Percentiles rank a stretch among this genome's conserved stretches.
phyloP scores from a whole-genome alignment of 2,113 vertebrate genomes.

The Trogon melanurus region DNA sequence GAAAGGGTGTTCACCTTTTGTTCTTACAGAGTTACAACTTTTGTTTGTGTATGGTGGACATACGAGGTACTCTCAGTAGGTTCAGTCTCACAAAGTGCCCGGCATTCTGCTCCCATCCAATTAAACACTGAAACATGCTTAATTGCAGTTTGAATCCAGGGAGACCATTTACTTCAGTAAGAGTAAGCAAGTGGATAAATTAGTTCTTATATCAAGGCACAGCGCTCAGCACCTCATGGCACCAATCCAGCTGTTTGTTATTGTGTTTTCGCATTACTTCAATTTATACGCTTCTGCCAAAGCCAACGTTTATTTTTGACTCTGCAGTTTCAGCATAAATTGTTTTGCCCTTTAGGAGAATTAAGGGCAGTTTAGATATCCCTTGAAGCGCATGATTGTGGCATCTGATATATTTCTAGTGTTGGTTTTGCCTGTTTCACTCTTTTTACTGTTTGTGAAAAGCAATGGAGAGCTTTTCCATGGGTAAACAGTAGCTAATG shows the following conservation, averaged over 20 bases:
- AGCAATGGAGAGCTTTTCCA: background rate
- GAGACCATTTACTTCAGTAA: slow-evolving; percentile 49
- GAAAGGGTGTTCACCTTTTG: background rate
- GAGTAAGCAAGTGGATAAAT: slow-evolving; percentile 46
- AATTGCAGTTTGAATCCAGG: slow-evolving; percentile 29
- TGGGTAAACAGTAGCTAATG: background rate
- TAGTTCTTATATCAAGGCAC: slow-evolving; percentile 9
- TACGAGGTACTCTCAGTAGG: background rate
- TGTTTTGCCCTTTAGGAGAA: slow-evolving; percentile 23
- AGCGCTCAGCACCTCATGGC: slow-evolving; percentile 15
- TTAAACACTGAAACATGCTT: slow-evolving; percentile 12
- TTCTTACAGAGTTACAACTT: background rate
- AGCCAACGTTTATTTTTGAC: slow-evolving; percentile 12
- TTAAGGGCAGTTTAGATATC: background rate
- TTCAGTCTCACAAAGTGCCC: background rate
- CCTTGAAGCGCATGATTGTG: background rate
- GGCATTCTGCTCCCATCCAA: background rate
- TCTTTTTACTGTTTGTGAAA: background rate
- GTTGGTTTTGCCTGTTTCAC: background rate
- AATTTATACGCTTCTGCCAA: slow-evolving; percentile 25
- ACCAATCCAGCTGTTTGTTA: slow-evolving; percentile 28
- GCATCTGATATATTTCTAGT: background rate
- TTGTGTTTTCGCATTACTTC: slow-evolving; percentile 35
- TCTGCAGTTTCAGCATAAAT: slow-evolving; percentile 27
- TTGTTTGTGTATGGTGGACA: background rate